These are phyloP conservation scores for Ennomos erosarius DNA, from an alignment of 2,888 invertebrate species.

Conservation along the genomic window DNA sequence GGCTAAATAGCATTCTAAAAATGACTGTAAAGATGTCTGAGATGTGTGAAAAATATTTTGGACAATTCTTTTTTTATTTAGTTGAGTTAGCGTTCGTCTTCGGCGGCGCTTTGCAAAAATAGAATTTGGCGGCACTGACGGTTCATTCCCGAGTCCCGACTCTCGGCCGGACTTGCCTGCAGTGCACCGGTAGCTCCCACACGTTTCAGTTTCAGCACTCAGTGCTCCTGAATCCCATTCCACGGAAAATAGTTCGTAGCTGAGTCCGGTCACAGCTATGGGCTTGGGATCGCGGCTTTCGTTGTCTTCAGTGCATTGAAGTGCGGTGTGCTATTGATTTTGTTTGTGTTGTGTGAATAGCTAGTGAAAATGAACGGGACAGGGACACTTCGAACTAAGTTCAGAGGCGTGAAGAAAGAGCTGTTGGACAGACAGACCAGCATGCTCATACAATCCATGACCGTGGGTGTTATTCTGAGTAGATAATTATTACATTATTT, in stretches of 20 bases:
- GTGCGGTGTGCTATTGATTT: slow-evolving; percentile 39
- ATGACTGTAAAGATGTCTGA: slow-evolving; percentile 42
- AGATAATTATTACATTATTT: slow-evolving; percentile 19
- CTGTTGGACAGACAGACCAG: slow-evolving; percentile 90
- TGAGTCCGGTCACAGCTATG: slow-evolving; percentile 24
- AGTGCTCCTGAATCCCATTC: slow-evolving; percentile 32
- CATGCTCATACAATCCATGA: slow-evolving; percentile 91
- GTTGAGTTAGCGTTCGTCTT: slow-evolving; percentile 73
- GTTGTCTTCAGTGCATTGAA: slow-evolving; percentile 24
- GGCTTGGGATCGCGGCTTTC: slow-evolving; percentile 18
- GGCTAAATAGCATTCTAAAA: slow-evolving; percentile 41
- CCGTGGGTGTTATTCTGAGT: slow-evolving; percentile 86
- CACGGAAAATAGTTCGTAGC: slow-evolving; percentile 27
- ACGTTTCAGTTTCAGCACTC: slow-evolving; percentile 57
- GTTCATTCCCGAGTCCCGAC: slow-evolving; percentile 76
- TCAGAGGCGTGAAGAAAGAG: slow-evolving; percentile 92
- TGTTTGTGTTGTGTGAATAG: slow-evolving; percentile 49
- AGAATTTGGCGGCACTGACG: slow-evolving; percentile 81
- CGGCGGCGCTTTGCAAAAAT: slow-evolving; percentile 83
- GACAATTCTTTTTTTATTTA: slow-evolving; percentile 67
- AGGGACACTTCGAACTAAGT: slow-evolving; percentile 87
- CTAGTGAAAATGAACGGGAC: slow-evolving; percentile 78
- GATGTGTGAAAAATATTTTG: slow-evolving; percentile 59
- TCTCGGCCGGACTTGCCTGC: slow-evolving; percentile 65
- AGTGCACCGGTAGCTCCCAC: slow-evolving; percentile 75